Percentiles rank a stretch among this genome's conserved stretches.
These are phyloP conservation scores for Lepidostoma basale DNA, from an alignment of 1,140 invertebrate genomes.

Conservation along the genomic window DNA sequence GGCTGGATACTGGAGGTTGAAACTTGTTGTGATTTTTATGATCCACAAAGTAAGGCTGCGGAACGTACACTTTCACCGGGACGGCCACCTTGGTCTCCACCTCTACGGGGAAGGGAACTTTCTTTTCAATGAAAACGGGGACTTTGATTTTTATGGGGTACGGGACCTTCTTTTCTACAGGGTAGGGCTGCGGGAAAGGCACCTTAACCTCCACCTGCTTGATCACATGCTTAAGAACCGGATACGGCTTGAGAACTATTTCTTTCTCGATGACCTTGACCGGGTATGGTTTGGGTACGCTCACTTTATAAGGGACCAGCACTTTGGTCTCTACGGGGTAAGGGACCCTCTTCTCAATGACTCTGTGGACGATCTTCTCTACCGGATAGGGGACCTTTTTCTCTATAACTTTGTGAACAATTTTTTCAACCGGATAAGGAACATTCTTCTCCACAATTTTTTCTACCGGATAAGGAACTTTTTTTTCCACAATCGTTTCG, in stretches of 20 bases:
- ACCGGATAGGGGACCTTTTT: slow-evolving; percentile 68
- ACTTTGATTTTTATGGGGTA: slow-evolving; percentile 63
- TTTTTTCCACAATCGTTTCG: too few species aligned
- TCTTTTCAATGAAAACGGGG: slow-evolving; percentile 61
- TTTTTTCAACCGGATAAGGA: slow-evolving; percentile 67
- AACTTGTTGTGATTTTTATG: too few species aligned
- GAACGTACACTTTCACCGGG: slow-evolving; percentile 56
- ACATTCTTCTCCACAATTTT: slow-evolving; percentile 71
- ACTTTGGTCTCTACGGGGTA: slow-evolving; percentile 69
- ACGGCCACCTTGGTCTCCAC: slow-evolving; percentile 60
- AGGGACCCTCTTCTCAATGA: slow-evolving; percentile 69
- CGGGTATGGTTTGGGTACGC: slow-evolving; percentile 60
- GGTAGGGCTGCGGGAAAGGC: slow-evolving; percentile 56
- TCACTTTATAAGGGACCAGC: slow-evolving; percentile 68
- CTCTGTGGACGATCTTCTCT: slow-evolving; percentile 66
- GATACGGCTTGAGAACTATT: slow-evolving; percentile 64
- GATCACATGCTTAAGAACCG: slow-evolving; percentile 61
- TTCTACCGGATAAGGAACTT: slow-evolving; percentile 62
- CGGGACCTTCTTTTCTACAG: slow-evolving; percentile 61
- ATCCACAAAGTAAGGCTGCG: slow-evolving; percentile 48
- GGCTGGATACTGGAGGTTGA: too few species aligned
- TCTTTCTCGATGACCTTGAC: slow-evolving; percentile 60
- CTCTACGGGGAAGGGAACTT: slow-evolving; percentile 61
- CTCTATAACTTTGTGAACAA: slow-evolving; percentile 67
- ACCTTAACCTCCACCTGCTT: slow-evolving; percentile 61